Base-by-base conservation (phyloP, 37 sponge, comb jelly and placozoan genomes). In the Diacarnus erythraeanus region DNA sequence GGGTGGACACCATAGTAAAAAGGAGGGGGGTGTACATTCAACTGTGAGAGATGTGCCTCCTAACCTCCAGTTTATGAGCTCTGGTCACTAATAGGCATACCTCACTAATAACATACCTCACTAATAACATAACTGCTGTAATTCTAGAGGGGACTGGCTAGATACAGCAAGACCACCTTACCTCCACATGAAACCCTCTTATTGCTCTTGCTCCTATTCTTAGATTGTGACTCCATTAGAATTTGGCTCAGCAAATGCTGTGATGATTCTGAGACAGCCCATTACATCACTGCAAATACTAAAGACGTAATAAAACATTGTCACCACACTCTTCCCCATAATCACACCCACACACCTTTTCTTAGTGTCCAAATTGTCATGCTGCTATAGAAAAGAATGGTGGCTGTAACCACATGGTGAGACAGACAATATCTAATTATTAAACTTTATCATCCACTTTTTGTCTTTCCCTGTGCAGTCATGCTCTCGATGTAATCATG, bases 371-470 rank as follows among this genome's bases (percentile, higher is more conserved):
- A 18, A 84, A 90, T 37, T 96, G 97, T 88, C 73, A 80, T 38
- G 66, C 86, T 25, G 72, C 82, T 39, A 96, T 96, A 78, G 97
- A 96, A 73, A 96, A 96, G 86, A 93, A 85, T 58, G 97, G 97
- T 8, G 97, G 97, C 25, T 96, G 97, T 67, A 96, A 96, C 64
- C 97, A 96, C 85, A 96, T 96, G 90, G 84, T 92, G 63, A 76
- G 92, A 30, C 2, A 51, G 36, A 31, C 42, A 22, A 34, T 60
- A 42, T 72, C 51, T 6, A 22, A 22, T 72, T 6, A 20, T 20
- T 54, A 54, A 54, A 10, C 56, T 25, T 57, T 38, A 40, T 37
- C 41, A 17, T 71, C 25, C 17, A 20, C 9, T 38, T 31, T 25
- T 40, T 83, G 5, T 67, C n/a, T 70, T 67, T 23, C 38, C 63